phyloP scores from a whole-genome alignment of 2,888 invertebrate species.

The Mesochorus sp. region DNA sequence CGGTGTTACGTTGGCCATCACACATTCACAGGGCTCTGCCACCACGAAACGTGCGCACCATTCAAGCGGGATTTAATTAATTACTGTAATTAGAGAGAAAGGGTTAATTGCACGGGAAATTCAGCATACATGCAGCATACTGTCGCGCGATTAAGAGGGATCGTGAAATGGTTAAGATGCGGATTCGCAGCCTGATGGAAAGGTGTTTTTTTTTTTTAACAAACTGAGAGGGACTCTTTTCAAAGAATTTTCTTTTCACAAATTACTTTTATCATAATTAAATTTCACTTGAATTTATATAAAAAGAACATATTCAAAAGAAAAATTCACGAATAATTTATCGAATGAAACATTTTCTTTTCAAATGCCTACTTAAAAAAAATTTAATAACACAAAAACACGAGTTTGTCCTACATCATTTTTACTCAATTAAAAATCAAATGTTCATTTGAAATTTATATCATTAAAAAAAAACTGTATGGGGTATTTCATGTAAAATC shows the following conservation, averaged over 20 bases:
- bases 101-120: constrained; percentile 50
- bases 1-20: constrained; percentile 33
- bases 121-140: constrained; percentile 17
- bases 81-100: constrained; percentile 46
- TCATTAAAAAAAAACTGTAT: too few species aligned
- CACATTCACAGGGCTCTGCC: constrained; percentile 10
- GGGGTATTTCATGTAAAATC: too few species aligned
- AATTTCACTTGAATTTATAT: background rate
- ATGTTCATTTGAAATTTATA: too few species aligned
- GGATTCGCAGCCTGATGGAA: too few species aligned
- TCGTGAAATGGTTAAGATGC: background rate
- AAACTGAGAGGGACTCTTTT: background rate
- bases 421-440: too few species aligned
- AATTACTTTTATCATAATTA: background rate
- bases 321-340: background rate
- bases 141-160: constrained; percentile 18
- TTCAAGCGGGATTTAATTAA: constrained; percentile 57
- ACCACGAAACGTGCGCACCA: background rate
- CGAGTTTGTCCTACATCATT: too few species aligned
- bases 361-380: background rate
- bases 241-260: background rate
- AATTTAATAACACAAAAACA: too few species aligned
- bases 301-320: background rate
- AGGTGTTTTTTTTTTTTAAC: too few species aligned
- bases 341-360: background rate